Percentiles rank a stretch among this genome's conserved stretches.
phyloP scores from a whole-genome alignment of 2,113 vertebrate species.

The Alces alces region DNA sequence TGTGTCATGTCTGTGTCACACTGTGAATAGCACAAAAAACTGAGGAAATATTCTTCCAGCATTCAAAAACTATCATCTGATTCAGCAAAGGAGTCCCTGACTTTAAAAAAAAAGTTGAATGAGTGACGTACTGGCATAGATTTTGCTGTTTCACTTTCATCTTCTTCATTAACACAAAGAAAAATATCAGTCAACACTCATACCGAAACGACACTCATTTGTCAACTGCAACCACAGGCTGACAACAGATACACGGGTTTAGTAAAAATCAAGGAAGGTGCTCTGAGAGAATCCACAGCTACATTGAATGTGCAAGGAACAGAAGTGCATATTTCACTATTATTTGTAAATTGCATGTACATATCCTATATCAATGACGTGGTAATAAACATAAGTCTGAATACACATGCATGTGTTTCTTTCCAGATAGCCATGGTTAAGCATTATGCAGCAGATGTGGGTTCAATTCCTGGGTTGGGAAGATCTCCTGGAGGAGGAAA shows the following conservation, averaged over 20 bases:
- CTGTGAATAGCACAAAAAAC: not conserved
- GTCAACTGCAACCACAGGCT: no score
- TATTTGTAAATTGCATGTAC: not conserved
- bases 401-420: not conserved
- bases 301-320: not conserved
- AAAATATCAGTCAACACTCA: not conserved
- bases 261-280: not conserved
- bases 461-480: not conserved
- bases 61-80: not conserved
- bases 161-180: not conserved
- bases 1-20: not conserved
- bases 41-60: not conserved
- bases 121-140: accelerated
- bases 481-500: not conserved
- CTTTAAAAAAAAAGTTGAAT: not conserved
- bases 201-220: accelerated
- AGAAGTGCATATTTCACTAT: not conserved
- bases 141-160: not conserved
- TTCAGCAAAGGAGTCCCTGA: not conserved
- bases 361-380: not conserved
- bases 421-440: not conserved
- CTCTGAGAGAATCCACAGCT: not conserved
- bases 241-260: not conserved
- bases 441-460: not conserved
- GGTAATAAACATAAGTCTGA: not conserved